These are phyloP conservation scores for Eucera pruinosa DNA, from an alignment of 2,888 invertebrate genomes.

Conservation along the genomic window DNA sequence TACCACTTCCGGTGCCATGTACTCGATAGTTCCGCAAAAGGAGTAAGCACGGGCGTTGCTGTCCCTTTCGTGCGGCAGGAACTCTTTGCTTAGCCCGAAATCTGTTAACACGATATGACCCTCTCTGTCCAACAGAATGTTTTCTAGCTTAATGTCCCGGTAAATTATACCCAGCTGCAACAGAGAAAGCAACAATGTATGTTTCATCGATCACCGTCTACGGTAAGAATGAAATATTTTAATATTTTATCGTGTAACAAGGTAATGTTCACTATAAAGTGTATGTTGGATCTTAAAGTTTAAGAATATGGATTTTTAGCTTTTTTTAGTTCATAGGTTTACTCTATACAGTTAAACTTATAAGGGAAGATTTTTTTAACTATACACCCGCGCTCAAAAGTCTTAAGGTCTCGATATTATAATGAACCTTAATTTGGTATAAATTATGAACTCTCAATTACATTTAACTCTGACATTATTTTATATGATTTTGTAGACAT, in stretches of 20 bases:
- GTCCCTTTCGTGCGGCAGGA: slow-evolving; percentile 89
- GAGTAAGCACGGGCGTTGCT: slow-evolving; percentile 95
- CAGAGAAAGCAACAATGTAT: slow-evolving; percentile 48
- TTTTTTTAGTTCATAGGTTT: too few species aligned
- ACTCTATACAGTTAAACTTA: too few species aligned
- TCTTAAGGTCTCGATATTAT: too few species aligned
- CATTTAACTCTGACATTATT: too few species aligned
- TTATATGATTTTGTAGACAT: too few species aligned
- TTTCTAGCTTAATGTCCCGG: slow-evolving; percentile 98
- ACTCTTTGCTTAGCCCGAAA: slow-evolving; percentile 98
- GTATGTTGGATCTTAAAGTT: not conserved
- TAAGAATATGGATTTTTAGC: not conserved
- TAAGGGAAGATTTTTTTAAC: too few species aligned
- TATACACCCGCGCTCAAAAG: too few species aligned
- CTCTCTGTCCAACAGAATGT: slow-evolving; percentile 96
- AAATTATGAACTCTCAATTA: too few species aligned
- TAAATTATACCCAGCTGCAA: slow-evolving; percentile 98
- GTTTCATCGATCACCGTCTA: not conserved
- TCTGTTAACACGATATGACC: slow-evolving; percentile 99
- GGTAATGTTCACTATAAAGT: not conserved
- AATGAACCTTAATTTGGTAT: too few species aligned
- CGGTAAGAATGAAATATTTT: slow-evolving; percentile 10
- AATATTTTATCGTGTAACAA: not conserved
- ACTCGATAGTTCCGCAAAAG: slow-evolving; percentile 99
- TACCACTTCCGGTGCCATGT: slow-evolving; percentile 96